Base-by-base conservation (phyloP, 2,888 invertebrate species). In the Euspilapteryx auroguttella region DNA sequence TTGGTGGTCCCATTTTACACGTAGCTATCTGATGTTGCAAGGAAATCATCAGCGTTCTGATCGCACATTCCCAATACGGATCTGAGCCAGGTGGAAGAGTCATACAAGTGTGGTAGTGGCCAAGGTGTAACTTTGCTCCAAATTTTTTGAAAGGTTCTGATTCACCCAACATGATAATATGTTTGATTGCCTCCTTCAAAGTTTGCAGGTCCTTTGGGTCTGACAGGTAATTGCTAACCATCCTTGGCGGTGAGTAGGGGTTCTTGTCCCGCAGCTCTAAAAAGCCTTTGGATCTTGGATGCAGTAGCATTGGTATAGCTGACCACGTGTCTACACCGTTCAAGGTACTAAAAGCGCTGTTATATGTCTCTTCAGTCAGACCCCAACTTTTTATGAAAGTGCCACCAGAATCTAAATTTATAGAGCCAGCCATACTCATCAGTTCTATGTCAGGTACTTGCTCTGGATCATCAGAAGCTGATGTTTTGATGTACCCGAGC, bases 161-260 rank as follows among this genome's bases (percentile, higher is more conserved):
- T 37, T 79, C 47, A 1, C 79, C 71, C 3, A 88, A 53, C 30
- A 76, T 63, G 25, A 85, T 78, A 0, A 80, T 55, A 33, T 80
- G 79, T 45, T 82, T 83, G 3, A 85, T 69, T 12, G 81, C 84
- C 31, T 78, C 78, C 14, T 82, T 56, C 11, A 85, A 37, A 0
- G 81, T 79, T 10, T 71, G 66, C 25, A 83, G 50, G 41, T 90
- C 79, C 31, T 78, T 69, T 9, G 80, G 79, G 45, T 89, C 81
- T 0, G 80, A 76, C 32, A 92, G 80, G 48, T 92, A 94, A 41
- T 93, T 89, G 0, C 89, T 86, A 42, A 87, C 83, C 32, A 94
- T 78, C 33, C 83, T 76, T 0, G 94, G 92, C 44, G 83, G 81
- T 2, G 86, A 82, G 28, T 81, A 78, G 0, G 92, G 89, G 61